phyloP scores from a whole-genome alignment of 1,140 invertebrate species.

The Philotrypesis tridentata region DNA sequence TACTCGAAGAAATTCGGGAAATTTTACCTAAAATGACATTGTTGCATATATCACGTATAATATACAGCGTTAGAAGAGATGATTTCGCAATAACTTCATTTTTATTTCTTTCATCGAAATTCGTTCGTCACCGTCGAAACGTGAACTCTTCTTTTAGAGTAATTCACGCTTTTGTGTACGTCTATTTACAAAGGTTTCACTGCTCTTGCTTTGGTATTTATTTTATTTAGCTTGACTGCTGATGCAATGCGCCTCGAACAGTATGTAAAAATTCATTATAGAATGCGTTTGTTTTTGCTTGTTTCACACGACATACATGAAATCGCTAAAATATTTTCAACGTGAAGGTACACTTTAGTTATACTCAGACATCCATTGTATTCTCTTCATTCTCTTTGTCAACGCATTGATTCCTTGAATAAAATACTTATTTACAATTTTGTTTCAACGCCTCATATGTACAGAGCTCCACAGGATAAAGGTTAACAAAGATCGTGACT shows the following conservation, averaged over 20 bases:
- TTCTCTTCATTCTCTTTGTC: background rate
- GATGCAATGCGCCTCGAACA: background rate
- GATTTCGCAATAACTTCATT: background rate
- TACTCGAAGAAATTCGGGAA: conserved; percentile 58
- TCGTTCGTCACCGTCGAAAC: background rate
- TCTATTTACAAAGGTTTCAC: conserved; percentile 55
- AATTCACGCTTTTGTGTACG: conserved; percentile 9
- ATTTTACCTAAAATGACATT: conserved; percentile 40
- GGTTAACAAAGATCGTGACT: conserved; percentile 15
- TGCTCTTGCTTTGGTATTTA: conserved; percentile 65
- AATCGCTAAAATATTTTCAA: conserved; percentile 37
- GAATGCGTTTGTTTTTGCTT: background rate
- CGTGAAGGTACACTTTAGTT: background rate
- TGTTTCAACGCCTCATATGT: conserved; percentile 21
- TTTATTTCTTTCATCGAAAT: background rate
- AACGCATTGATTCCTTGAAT: conserved; percentile 23
- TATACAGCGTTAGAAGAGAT: conserved; percentile 39
- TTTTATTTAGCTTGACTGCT: conserved; percentile 40
- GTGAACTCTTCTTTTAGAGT: background rate
- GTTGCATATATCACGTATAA: conserved; percentile 30
- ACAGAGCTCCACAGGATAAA: conserved; percentile 21
- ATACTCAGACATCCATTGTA: conserved; percentile 5
- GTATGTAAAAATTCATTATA: background rate
- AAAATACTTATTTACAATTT: conserved; percentile 49
- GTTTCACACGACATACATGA: conserved; percentile 14